Conservation (phyloP, 1,140 invertebrate species). For the Chironomus striatipennis region DNA sequence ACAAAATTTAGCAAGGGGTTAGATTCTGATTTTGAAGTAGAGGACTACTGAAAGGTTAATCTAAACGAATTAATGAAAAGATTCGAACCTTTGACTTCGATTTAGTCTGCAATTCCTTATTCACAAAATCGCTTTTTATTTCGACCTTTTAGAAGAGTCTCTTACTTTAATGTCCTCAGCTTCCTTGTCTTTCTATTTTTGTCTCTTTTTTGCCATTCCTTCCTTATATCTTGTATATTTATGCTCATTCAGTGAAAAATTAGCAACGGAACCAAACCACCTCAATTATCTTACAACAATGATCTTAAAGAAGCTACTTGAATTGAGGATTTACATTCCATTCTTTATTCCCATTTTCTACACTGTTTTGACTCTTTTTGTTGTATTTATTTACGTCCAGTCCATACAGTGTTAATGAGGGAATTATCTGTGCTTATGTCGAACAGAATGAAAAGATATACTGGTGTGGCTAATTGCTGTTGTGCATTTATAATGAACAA, state of each 20-base stretch:
- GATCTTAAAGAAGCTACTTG: not conserved
- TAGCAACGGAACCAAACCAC: not conserved
- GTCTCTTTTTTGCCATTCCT: not conserved
- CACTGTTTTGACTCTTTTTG: not conserved
- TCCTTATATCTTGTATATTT: not conserved
- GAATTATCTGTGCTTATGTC: not conserved
- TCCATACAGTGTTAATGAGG: not conserved
- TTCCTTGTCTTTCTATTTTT: too few relatives aligned
- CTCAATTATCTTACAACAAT: constrained; percentile 15
- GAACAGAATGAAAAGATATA: not conserved
- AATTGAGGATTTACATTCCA: not conserved
- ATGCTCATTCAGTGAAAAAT: not conserved
- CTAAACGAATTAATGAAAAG: too few relatives aligned
- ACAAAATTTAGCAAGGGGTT: too few relatives aligned
- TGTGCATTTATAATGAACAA: not conserved
- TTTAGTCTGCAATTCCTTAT: too few relatives aligned
- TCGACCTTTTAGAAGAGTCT: too few relatives aligned
- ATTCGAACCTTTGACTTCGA: too few relatives aligned
- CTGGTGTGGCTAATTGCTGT: not conserved
- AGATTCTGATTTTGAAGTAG: too few relatives aligned
- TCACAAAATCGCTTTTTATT: too few relatives aligned
- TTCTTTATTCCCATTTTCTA: too few relatives aligned
- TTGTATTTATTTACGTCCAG: not conserved
- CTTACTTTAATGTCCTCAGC: too few relatives aligned
- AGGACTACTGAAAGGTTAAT: too few relatives aligned